These are phyloP conservation scores for Diuraphis noxia DNA, from an alignment of 1,140 invertebrate genomes.

Conservation along the genomic window DNA sequence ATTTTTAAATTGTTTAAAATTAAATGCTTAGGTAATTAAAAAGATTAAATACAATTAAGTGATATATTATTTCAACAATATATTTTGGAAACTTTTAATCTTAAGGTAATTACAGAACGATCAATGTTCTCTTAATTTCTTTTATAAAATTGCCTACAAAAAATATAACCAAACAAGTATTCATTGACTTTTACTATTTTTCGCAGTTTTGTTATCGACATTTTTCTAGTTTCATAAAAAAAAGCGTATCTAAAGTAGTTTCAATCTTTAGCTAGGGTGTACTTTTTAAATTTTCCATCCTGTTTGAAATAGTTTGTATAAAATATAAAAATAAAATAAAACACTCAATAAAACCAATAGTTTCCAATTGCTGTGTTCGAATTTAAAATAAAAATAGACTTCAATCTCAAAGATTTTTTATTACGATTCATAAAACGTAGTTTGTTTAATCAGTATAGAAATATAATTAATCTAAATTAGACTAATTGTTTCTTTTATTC, in stretches of 20 bases:
- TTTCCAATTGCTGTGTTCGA: background rate
- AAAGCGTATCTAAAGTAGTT: background rate
- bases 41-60: no score
- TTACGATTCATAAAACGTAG: background rate
- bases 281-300: background rate
- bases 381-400: background rate
- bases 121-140: background rate
- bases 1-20: no score
- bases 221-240: background rate
- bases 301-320: background rate
- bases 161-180: background rate
- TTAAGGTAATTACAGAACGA: background rate
- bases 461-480: background rate
- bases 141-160: background rate
- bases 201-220: background rate
- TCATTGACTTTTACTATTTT: background rate
- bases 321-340: slow-evolving; percentile 12
- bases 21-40: no score
- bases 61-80: no score
- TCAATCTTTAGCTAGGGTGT: background rate
- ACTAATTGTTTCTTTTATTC: background rate
- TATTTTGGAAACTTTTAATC: no score
- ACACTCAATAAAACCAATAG: background rate
- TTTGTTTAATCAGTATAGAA: background rate
- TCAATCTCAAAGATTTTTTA: slow-evolving; percentile 8